A percentile compares a stretch with the other conserved stretches of the same genome.
These are phyloP conservation scores for Crambe crambe DNA, from an alignment of 37 sponge, comb jelly and placozoan species.

Conservation along the genomic window DNA sequence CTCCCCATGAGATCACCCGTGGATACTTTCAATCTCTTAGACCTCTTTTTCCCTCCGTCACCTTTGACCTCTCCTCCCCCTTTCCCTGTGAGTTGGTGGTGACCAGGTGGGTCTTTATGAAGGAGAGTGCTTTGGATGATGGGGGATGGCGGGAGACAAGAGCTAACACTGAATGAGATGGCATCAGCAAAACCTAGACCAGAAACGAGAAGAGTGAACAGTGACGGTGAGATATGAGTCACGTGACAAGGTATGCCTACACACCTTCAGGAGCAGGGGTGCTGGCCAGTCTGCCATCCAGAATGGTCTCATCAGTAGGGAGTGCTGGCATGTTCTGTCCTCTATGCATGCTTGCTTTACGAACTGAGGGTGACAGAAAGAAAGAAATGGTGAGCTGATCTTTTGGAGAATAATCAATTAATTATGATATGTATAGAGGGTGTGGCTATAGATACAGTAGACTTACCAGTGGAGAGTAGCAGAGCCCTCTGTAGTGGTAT, in stretches of 20 bases:
- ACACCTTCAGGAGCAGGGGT: conserved; percentile 36
- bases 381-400: neutral
- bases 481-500: conserved; percentile 38
- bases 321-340: too few species aligned
- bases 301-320: conserved; percentile 14
- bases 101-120: neutral
- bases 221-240: too few species aligned
- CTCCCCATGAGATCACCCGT: neutral
- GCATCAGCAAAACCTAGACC: conserved; percentile 48
- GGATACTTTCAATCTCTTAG: neutral
- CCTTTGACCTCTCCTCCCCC: neutral
- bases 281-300: conserved; percentile 39
- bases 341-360: neutral
- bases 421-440: too few species aligned
- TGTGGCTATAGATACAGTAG: neutral
- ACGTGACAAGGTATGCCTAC: too few species aligned
- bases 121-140: neutral
- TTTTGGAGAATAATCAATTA: neutral
- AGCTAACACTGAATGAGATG: conserved; percentile 61
- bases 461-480: conserved; percentile 35
- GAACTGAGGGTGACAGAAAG: neutral
- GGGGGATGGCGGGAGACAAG: conserved; percentile 61
- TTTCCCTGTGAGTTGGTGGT: neutral
- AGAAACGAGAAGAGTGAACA: too few species aligned
- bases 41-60: neutral